Conservation (phyloP, 2,888 invertebrate species). For the Aporophyla lueneburgensis region DNA sequence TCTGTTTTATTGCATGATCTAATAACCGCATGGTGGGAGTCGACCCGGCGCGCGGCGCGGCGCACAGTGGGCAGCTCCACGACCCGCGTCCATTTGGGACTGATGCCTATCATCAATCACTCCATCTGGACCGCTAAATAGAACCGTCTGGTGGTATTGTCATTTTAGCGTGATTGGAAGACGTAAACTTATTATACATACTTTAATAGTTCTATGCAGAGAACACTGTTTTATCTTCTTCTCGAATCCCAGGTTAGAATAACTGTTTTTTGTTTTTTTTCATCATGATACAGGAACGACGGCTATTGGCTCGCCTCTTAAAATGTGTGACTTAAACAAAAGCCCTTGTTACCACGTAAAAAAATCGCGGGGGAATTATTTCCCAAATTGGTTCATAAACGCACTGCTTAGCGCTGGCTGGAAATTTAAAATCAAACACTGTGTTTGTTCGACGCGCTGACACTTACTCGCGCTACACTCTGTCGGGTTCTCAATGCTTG, state of each 20-base stretch:
- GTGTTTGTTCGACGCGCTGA: too few species aligned
- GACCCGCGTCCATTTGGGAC: not conserved
- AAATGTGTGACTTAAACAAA: not conserved
- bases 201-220: not conserved
- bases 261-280: too few species aligned
- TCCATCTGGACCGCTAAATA: not conserved
- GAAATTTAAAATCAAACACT: too few species aligned
- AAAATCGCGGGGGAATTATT: too few species aligned
- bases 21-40: not conserved
- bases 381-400: too few species aligned
- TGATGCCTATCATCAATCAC: conserved; percentile 8
- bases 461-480: too few species aligned
- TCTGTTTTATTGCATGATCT: conserved; percentile 1
- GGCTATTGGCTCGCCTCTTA: not conserved
- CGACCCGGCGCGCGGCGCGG: not conserved
- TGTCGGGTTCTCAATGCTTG: too few species aligned
- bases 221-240: not conserved
- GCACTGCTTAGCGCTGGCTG: too few species aligned
- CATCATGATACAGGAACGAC: too few species aligned
- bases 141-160: not conserved
- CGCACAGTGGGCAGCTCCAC: not conserved
- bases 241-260: too few species aligned
- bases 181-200: too few species aligned
- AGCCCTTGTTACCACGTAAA: too few species aligned
- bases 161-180: not conserved